Conservation (phyloP, 2,113 vertebrate species). For the Lonchura striata region DNA sequence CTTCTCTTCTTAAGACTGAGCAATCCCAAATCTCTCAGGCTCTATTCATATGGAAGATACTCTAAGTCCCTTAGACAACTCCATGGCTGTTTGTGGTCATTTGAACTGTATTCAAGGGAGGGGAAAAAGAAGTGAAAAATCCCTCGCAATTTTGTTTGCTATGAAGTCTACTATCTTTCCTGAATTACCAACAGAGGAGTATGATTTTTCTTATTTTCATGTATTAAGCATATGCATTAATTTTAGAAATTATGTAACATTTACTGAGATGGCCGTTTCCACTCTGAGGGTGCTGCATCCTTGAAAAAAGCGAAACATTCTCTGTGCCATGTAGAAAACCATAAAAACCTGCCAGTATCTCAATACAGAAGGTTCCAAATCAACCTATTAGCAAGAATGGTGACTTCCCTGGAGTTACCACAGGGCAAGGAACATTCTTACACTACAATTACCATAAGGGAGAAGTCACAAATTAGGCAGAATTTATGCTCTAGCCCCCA, state of each 20-base stretch:
- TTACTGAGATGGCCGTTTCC: background rate
- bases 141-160: background rate
- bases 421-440: background rate
- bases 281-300: background rate
- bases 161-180: background rate
- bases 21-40: background rate
- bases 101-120: background rate
- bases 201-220: background rate
- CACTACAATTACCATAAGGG: background rate
- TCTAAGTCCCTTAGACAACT: background rate
- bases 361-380: background rate
- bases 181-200: background rate
- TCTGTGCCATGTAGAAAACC: background rate
- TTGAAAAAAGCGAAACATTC: background rate
- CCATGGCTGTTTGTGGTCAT: background rate
- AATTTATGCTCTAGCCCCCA: background rate
- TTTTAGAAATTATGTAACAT: background rate
- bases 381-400: background rate
- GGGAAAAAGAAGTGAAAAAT: background rate
- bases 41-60: background rate
- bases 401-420: background rate
- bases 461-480: background rate
- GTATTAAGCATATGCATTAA: background rate
- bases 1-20: background rate
- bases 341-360: background rate